phyloP scores from a whole-genome alignment of 2,888 invertebrate genomes.

The Drosophila emarginata region DNA sequence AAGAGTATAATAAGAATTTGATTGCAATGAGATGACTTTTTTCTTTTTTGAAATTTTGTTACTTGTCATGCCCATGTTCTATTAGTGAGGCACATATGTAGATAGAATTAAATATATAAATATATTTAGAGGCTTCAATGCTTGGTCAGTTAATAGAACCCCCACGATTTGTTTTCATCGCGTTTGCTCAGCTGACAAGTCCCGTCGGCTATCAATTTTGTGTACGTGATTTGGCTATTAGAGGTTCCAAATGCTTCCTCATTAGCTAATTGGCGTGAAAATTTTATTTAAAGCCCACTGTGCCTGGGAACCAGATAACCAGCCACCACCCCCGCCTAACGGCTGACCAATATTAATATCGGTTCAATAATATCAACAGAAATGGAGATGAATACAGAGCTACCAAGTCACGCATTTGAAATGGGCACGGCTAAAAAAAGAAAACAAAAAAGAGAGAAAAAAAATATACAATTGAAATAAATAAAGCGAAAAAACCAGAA shows the following conservation, averaged over 20 bases:
- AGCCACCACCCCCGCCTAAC: constrained; percentile 33
- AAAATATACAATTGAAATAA: constrained; percentile 47
- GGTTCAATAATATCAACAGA: constrained; percentile 13
- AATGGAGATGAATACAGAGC: constrained; percentile 28
- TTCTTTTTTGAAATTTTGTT: no score
- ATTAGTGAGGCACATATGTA: no score
- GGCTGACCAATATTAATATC: constrained; percentile 47
- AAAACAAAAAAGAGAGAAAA: constrained; percentile 41
- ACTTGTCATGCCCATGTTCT: not conserved
- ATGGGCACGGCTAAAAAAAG: constrained; percentile 68
- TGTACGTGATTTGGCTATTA: constrained; percentile 66
- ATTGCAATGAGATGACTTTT: no score
- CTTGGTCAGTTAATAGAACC: constrained; percentile 44
- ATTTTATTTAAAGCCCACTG: constrained; percentile 57
- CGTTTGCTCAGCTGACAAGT: constrained; percentile 52
- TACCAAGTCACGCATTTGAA: constrained; percentile 73
- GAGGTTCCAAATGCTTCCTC: constrained; percentile 60
- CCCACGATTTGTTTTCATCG: constrained; percentile 45
- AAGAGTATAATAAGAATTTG: no score
- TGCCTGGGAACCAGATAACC: constrained; percentile 45
- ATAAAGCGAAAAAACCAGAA: constrained; percentile 45
- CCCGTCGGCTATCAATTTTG: constrained; percentile 29
- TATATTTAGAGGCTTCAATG: not conserved
- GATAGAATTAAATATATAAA: no score
- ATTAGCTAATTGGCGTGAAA: constrained; percentile 74